These are phyloP conservation scores for Chironomus striatipennis DNA, from an alignment of 1,140 invertebrate genomes.

Conservation along the genomic window DNA sequence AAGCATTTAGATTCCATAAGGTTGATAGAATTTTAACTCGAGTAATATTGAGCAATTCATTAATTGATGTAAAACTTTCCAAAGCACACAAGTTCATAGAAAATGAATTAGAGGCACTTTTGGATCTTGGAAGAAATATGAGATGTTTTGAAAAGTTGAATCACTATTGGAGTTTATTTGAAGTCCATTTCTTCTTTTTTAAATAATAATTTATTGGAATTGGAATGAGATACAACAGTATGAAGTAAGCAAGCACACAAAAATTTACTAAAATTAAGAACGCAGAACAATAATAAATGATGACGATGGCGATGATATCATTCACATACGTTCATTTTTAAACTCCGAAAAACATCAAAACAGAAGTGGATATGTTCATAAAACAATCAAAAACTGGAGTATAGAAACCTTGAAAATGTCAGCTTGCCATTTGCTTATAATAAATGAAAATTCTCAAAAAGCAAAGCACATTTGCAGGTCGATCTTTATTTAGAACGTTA, in stretches of 20 bases:
- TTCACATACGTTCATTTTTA: not conserved
- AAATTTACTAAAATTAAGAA: not conserved
- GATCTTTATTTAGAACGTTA: not conserved
- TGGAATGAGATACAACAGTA: not conserved
- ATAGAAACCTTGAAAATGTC: conserved; percentile 2
- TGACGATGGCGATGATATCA: not conserved
- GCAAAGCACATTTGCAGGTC: not conserved
- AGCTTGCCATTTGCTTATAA: not conserved
- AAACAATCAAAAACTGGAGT: conserved; percentile 3
- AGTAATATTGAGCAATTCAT: no score
- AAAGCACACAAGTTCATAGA: not conserved
- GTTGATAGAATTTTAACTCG: no score
- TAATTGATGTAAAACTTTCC: not conserved
- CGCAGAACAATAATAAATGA: not conserved
- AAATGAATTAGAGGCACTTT: not conserved
- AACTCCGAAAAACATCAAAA: not conserved
- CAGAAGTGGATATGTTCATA: conserved; percentile 1
- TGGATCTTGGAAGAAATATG: not conserved
- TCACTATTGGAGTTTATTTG: not conserved
- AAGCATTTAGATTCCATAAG: no score
- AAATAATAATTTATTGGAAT: not conserved
- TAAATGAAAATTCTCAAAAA: not conserved
- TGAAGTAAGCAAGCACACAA: not conserved
- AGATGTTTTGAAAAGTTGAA: not conserved
- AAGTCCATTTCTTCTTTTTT: not conserved